These are phyloP conservation scores for Cactoblastis cactorum DNA, from an alignment of 2,888 invertebrate genomes.

Conservation along the genomic window DNA sequence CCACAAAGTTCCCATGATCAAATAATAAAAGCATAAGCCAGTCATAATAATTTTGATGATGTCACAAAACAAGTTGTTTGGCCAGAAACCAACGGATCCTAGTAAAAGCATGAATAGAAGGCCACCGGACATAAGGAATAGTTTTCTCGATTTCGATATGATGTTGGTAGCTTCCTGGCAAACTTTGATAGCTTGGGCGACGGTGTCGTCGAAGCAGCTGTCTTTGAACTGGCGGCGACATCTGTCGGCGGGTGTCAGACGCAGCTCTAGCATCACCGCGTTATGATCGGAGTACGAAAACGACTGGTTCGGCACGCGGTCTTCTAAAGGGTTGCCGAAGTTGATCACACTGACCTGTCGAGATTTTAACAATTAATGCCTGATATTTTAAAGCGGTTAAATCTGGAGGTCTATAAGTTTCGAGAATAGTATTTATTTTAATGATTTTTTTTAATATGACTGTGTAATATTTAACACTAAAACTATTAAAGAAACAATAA, in stretches of 20 bases:
- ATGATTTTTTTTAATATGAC: no score
- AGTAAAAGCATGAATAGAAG: constrained; percentile 74
- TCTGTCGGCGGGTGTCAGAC: constrained; percentile 28
- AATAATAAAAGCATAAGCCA: constrained; percentile 82
- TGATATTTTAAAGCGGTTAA: no score
- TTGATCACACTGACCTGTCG: constrained; percentile 57
- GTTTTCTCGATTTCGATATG: constrained; percentile 68
- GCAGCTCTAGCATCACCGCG: constrained; percentile 83
- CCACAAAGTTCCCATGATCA: constrained; percentile 91
- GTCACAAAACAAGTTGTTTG: constrained; percentile 69
- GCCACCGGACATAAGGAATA: constrained; percentile 74
- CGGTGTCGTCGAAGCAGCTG: constrained; percentile 44
- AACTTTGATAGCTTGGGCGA: constrained; percentile 80
- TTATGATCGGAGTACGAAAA: constrained; percentile 96
- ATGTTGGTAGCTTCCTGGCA: constrained; percentile 77
- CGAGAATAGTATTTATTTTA: no score
- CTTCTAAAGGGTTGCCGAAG: constrained; percentile 85
- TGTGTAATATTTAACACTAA: no score
- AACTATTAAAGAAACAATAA: not conserved
- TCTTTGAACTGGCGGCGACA: constrained; percentile 31
- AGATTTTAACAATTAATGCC: no score
- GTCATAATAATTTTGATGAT: constrained; percentile 82
- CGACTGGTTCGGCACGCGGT: constrained; percentile 83
- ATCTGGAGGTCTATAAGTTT: no score
- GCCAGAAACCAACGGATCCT: constrained; percentile 71